Evolutionary conservation across 2,113 vertebrate species (phyloP).

Genomic region (Syrmaticus mikado): DNA sequence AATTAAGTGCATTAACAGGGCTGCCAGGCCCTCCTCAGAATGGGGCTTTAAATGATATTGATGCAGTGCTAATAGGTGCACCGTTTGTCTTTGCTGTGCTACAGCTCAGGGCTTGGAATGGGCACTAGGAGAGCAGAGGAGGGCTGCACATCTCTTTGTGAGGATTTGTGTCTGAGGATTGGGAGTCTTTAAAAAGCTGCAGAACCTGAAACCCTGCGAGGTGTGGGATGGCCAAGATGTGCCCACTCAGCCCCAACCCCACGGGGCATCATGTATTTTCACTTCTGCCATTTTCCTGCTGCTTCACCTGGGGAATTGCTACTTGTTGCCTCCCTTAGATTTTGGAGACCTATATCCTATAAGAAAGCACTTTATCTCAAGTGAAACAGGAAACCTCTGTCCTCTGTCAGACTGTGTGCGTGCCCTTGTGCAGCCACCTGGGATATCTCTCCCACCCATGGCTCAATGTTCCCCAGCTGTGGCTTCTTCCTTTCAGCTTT

Average conservation of each 20-base stretch:
- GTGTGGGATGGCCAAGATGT: background rate
- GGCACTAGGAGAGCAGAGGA: background rate
- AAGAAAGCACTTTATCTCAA: background rate
- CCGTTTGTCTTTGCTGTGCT: slow-evolving; percentile 54
- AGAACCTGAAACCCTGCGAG: background rate
- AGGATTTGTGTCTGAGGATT: slow-evolving; percentile 5
- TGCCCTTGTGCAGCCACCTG: background rate
- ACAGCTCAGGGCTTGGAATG: background rate
- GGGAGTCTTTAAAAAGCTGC: background rate
- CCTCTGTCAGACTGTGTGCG: background rate
- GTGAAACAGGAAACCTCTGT: background rate
- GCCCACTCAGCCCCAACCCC: background rate
- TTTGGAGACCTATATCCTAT: background rate
- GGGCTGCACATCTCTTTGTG: background rate
- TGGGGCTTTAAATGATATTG: slow-evolving; percentile 77
- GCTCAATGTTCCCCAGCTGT: background rate
- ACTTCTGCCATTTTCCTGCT: background rate
- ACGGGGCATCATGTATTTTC: background rate
- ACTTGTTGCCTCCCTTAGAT: background rate
- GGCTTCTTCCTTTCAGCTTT: background rate
- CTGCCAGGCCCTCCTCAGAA: slow-evolving; percentile 66
- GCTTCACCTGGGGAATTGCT: background rate
- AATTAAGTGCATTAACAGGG: slow-evolving; percentile 56
- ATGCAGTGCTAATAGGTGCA: slow-evolving; percentile 70
- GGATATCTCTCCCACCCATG: background rate